phyloP scores from a whole-genome alignment of 2,113 vertebrate genomes.

The Oreocharis arfaki region DNA sequence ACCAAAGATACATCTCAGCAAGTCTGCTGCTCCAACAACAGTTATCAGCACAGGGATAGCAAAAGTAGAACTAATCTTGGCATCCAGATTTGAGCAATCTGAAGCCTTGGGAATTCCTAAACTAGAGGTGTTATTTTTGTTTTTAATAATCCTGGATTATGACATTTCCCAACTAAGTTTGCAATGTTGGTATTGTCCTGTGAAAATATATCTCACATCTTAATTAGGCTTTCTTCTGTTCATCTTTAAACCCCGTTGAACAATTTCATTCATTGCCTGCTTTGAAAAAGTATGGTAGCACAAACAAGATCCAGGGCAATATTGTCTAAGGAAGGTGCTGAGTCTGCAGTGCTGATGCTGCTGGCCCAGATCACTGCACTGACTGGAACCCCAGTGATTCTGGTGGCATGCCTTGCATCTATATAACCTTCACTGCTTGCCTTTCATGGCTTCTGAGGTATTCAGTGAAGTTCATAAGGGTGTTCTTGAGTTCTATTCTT shows the following conservation, averaged over 20 bases:
- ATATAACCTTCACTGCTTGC: not conserved
- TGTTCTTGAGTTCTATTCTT: not conserved
- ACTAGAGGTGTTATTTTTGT: not conserved
- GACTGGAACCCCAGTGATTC: not conserved
- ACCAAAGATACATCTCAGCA: not conserved
- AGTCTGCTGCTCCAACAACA: not conserved
- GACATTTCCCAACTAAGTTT: not conserved
- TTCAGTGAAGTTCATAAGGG: not conserved
- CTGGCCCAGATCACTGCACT: not conserved
- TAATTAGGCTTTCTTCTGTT: not conserved
- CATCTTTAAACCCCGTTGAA: not conserved
- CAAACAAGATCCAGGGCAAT: not conserved
- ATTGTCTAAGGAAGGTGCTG: not conserved
- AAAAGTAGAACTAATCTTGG: not conserved
- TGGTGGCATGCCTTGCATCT: not conserved
- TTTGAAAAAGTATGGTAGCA: not conserved
- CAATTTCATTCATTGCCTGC: not conserved
- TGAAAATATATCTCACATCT: not conserved
- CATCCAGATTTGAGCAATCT: not conserved
- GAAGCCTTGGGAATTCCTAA: not conserved
- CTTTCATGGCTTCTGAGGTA: not conserved
- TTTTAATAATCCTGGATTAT: not conserved
- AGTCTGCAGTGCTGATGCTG: not conserved
- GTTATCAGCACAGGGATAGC: not conserved
- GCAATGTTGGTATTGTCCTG: not conserved